Conservation (phyloP, 2,888 invertebrate species). For the Eurytoma adleriae region DNA sequence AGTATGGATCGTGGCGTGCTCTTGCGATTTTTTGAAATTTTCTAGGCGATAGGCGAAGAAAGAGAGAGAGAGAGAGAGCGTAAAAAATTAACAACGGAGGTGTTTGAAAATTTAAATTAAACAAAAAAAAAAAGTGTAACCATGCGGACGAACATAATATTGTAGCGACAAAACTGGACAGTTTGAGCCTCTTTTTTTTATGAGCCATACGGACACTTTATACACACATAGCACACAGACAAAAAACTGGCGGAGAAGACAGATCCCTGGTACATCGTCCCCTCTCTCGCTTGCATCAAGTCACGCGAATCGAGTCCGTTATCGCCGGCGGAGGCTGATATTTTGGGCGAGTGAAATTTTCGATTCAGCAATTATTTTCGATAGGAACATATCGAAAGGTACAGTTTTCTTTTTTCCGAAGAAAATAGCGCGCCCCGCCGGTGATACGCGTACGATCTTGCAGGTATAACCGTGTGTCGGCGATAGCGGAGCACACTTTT, state of each 20-base stretch:
- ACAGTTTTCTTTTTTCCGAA: background rate
- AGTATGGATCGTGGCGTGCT: slow-evolving; percentile 16
- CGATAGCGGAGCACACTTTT: slow-evolving; percentile 11
- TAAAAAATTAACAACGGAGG: slow-evolving; percentile 3
- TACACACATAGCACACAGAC: background rate
- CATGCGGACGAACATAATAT: slow-evolving; percentile 16
- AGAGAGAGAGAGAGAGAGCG: background rate
- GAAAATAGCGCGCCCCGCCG: background rate
- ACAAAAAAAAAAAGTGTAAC: background rate
- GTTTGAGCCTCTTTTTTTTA: slow-evolving; percentile 42
- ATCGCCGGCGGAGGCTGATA: background rate
- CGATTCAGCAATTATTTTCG: background rate
- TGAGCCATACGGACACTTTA: background rate
- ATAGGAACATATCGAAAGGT: background rate
- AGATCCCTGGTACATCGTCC: slow-evolving; percentile 3
- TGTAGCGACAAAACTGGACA: slow-evolving; percentile 11
- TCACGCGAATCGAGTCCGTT: background rate
- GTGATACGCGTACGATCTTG: background rate
- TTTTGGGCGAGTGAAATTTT: background rate
- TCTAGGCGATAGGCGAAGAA: slow-evolving; percentile 7
- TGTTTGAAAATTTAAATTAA: background rate
- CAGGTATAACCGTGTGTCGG: slow-evolving; percentile 7
- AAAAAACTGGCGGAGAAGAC: background rate
- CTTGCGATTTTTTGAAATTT: slow-evolving; percentile 27
- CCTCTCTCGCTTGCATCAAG: slow-evolving; percentile 12